Evolutionary conservation across 1,140 invertebrate genomes (phyloP).

Genomic region (Eriocheir sinensis): DNA sequence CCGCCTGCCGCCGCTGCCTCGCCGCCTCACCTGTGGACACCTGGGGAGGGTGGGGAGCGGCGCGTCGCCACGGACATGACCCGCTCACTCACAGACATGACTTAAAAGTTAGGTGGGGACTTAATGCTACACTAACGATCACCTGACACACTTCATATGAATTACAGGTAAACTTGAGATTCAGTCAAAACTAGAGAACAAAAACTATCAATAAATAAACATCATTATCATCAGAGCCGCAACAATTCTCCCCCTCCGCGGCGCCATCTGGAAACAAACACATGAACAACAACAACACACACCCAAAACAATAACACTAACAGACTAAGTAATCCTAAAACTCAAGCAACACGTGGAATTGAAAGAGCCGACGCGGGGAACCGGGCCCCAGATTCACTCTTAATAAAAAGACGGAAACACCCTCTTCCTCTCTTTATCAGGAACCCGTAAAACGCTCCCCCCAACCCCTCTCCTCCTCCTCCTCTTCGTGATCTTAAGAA

Average conservation of each 20-base stretch:
- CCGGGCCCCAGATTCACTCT: background rate
- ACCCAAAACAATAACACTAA: background rate
- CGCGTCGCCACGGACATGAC: background rate
- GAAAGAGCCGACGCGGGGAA: conserved; percentile 26
- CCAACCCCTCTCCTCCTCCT: background rate
- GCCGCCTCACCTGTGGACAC: background rate
- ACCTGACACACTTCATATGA: background rate
- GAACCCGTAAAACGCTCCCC: background rate
- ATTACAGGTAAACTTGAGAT: background rate
- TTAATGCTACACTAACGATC: background rate
- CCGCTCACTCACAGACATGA: background rate
- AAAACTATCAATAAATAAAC: background rate
- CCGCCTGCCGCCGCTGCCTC: background rate
- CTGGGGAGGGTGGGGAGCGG: background rate
- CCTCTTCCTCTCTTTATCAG: conserved; percentile 17
- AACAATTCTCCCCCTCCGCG: background rate
- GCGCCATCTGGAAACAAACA: background rate
- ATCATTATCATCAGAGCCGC: background rate
- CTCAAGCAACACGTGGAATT: conserved; percentile 43
- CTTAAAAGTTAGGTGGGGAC: background rate
- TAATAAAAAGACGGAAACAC: background rate
- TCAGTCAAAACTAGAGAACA: background rate
- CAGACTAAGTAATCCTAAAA: no score
- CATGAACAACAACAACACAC: background rate
- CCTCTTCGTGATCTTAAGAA: background rate